phyloP scores from a whole-genome alignment of 2,888 invertebrate species.

The Drosophila algonquin region DNA sequence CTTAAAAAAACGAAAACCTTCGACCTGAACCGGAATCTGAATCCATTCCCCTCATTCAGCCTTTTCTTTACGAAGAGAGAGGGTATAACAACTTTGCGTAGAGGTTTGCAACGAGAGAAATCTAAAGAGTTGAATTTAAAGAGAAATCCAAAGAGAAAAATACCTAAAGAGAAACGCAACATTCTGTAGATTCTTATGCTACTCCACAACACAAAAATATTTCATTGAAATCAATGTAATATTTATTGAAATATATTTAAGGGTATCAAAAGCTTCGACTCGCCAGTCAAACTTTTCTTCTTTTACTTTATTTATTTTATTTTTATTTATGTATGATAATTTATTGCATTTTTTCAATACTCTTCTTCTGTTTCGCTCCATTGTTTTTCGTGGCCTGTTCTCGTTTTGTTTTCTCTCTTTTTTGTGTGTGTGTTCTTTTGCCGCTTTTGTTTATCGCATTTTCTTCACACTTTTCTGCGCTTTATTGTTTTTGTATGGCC shows the following conservation, averaged over 20 bases:
- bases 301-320: constrained; percentile 14
- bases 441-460: constrained; percentile 51
- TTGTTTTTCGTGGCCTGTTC: constrained; percentile 40
- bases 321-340: constrained; percentile 63
- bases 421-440: constrained; percentile 28
- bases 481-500: constrained; percentile 36
- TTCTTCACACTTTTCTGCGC: constrained; percentile 56
- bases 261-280: not conserved
- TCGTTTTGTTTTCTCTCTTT: constrained; percentile 11
- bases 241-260: too few species aligned
- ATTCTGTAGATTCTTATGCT: not conserved
- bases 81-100: not conserved
- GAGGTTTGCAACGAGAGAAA: not conserved
- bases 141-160: not conserved
- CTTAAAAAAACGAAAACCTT: constrained; percentile 11
- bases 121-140: too few species aligned
- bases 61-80: not conserved
- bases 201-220: not conserved
- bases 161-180: not conserved
- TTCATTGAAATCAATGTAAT: not conserved
- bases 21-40: constrained; percentile 21
- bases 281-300: not conserved
- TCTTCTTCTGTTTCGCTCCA: constrained; percentile 28
- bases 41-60: constrained; percentile 8
- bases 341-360: constrained; percentile 65